These are phyloP conservation scores for Heliopora coerulea DNA, from an alignment of 92 coral and sea anemone genomes.

Conservation along the genomic window DNA sequence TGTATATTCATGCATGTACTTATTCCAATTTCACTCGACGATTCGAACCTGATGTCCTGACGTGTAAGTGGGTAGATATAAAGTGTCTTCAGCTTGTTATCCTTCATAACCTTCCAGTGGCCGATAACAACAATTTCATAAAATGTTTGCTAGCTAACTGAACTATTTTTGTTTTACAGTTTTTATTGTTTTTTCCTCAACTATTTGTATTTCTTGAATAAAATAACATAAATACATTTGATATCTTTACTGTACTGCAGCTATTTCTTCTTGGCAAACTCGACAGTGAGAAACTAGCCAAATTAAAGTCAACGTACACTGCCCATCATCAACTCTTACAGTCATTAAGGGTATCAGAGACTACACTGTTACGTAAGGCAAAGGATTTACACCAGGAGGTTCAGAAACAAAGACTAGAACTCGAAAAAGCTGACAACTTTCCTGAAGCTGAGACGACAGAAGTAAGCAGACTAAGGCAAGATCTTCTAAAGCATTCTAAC, in stretches of 20 bases:
- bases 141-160: too few relatives aligned
- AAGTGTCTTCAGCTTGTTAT: too few relatives aligned
- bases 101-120: too few relatives aligned
- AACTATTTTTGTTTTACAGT: too few relatives aligned
- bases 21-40: too few relatives aligned
- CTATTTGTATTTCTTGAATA: background rate
- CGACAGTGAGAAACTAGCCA: constrained; percentile 95
- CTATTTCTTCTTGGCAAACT: constrained; percentile 87
- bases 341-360: constrained; percentile 86
- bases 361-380: constrained; percentile 75
- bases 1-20: too few relatives aligned
- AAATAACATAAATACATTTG: too few relatives aligned
- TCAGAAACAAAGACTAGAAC: constrained; percentile 77
- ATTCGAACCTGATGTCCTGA: too few relatives aligned
- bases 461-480: constrained; percentile 92
- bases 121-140: too few relatives aligned
- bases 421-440: constrained; percentile 94
- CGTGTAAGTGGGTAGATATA: too few relatives aligned
- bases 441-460: constrained; percentile 96
- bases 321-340: constrained; percentile 89
- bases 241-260: constrained; percentile 36
- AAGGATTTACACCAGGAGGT: constrained; percentile 98
- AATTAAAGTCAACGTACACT: constrained; percentile 86
- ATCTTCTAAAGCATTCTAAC: constrained; percentile 89
- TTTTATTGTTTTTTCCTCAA: background rate